Evolutionary conservation across 2,888 invertebrate species (phyloP).

Genomic region (Phaedon cochleariae): DNA sequence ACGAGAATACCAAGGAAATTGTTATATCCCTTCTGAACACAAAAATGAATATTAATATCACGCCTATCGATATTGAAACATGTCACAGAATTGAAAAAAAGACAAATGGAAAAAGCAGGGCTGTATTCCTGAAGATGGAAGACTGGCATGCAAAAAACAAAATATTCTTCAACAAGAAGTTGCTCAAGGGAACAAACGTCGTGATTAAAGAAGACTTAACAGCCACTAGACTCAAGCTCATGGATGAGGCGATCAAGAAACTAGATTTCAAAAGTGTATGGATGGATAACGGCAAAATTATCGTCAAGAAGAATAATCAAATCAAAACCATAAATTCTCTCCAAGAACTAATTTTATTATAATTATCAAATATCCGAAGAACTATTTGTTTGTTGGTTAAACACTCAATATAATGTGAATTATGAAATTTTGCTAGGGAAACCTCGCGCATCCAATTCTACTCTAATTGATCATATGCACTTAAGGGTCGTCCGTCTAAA

Average conservation of each 20-base stretch:
- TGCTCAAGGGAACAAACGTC: constrained; percentile 19
- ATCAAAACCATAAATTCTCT: background rate
- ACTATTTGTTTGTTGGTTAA: background rate
- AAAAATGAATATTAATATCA: too few species aligned
- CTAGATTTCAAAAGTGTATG: constrained; percentile 12
- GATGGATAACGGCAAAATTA: constrained; percentile 13
- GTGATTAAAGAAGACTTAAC: constrained; percentile 25
- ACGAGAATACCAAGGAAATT: too few species aligned
- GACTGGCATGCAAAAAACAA: background rate
- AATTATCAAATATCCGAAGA: background rate
- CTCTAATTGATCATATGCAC: too few species aligned
- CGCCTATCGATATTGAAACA: too few species aligned
- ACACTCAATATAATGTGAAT: background rate
- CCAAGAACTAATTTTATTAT: background rate
- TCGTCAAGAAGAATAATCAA: background rate
- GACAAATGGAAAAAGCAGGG: background rate
- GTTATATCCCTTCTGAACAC: too few species aligned
- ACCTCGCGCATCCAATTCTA: background rate
- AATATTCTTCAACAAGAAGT: constrained; percentile 16
- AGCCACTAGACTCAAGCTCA: constrained; percentile 1
- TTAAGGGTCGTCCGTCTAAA: too few species aligned
- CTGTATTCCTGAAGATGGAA: background rate
- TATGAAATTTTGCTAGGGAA: background rate
- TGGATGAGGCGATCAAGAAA: background rate
- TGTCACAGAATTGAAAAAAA: background rate